Evolutionary conservation across 2,113 vertebrate species (phyloP).

Genomic region (Lophius piscatorius): DNA sequence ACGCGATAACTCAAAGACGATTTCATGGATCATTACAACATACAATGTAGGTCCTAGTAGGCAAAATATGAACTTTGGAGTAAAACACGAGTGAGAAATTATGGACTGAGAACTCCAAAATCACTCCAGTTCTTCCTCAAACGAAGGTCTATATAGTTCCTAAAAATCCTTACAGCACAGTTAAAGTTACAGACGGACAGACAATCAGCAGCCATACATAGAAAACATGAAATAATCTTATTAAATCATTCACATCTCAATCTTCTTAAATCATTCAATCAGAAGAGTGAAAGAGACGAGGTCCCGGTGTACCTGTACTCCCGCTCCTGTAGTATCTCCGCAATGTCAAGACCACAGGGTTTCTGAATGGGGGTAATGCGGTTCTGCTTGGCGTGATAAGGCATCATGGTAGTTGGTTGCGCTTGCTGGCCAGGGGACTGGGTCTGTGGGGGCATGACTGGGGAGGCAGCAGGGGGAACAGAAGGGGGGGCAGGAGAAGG

Average conservation of each 20-base stretch:
- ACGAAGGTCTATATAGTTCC: too few species aligned
- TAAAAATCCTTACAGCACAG: too few species aligned
- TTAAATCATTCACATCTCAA: neutral
- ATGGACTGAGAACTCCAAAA: too few species aligned
- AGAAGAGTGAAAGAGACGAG: neutral
- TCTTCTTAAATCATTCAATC: neutral
- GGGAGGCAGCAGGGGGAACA: constrained; percentile 89
- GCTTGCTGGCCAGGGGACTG: constrained; percentile 92
- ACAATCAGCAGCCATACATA: too few species aligned
- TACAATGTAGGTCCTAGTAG: too few species aligned
- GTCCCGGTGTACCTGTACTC: constrained; percentile 86
- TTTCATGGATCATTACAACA: too few species aligned
- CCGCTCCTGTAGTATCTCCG: constrained; percentile 94
- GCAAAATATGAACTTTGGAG: too few species aligned
- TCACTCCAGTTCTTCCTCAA: too few species aligned
- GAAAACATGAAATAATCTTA: too few species aligned
- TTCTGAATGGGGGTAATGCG: constrained; percentile 96
- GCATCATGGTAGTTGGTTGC: constrained; percentile 90
- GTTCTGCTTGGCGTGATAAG: constrained; percentile 91
- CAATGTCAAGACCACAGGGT: constrained; percentile 91
- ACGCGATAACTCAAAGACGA: too few species aligned
- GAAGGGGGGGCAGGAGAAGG: constrained; percentile 91
- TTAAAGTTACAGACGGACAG: too few species aligned
- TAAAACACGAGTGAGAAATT: too few species aligned
- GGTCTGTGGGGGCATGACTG: constrained; percentile 94